These are phyloP conservation scores for Falco punctatus DNA, from an alignment of 2,113 vertebrate genomes.

Conservation along the genomic window DNA sequence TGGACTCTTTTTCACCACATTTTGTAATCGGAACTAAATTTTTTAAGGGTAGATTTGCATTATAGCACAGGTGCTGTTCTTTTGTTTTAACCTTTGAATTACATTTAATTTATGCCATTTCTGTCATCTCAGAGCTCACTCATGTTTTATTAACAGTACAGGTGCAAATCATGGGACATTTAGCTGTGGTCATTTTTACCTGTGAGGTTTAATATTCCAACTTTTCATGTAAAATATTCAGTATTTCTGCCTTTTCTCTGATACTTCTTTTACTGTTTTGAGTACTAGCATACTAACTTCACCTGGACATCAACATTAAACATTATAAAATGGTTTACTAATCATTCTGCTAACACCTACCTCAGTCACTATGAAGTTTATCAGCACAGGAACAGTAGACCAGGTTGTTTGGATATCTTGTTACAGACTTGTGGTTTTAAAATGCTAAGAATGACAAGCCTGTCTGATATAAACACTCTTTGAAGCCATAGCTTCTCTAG, in stretches of 20 bases:
- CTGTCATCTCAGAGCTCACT: not conserved
- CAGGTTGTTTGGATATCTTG: conserved; percentile 28
- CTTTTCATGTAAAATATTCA: not conserved
- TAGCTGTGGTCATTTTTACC: not conserved
- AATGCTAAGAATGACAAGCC: not conserved
- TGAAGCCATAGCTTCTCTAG: conserved; percentile 55
- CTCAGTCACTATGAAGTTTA: not conserved
- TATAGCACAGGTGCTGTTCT: not conserved
- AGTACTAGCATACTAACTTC: not conserved
- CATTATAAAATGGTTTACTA: not conserved
- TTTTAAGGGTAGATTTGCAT: not conserved
- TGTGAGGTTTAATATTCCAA: not conserved
- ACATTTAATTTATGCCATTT: not conserved
- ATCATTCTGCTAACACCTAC: not conserved
- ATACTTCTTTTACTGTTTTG: not conserved
- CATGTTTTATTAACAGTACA: not conserved
- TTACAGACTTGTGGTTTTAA: not conserved
- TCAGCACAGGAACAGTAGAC: not conserved
- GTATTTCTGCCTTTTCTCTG: not conserved
- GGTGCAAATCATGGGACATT: not conserved
- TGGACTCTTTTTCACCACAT: not conserved
- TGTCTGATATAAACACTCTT: conserved; percentile 60
- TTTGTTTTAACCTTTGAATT: not conserved
- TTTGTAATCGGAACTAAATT: not conserved
- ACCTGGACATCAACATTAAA: not conserved